Evolutionary conservation across 2,113 vertebrate species (phyloP), one percentile per base, ranked within the genome.

Genomic region (Paradisaea rubra): DNA sequence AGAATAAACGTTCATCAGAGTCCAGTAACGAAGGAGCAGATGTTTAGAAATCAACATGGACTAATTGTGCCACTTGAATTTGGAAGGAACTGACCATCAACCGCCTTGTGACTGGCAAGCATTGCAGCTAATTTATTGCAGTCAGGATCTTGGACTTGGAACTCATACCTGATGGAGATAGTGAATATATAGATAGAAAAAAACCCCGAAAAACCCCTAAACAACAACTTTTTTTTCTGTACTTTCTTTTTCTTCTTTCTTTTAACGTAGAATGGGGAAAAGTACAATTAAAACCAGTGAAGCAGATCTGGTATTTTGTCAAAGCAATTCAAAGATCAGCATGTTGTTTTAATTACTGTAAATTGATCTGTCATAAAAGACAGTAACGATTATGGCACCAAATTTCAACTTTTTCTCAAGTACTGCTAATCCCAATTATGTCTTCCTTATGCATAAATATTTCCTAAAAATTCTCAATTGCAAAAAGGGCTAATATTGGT

Each of bases 201-300:
- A 57, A 10, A 1, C 1, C 13, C 27, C 5, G 12, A n/a, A 41
- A 49, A 39, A 2, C 5, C 3, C 39, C 5, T 27, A 37, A 71
- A 10, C 21, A 59, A 50, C 5, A 21, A 3, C 3, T 50, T 2
- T 44, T 2, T 44, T 18, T 2, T 4, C 11, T 1, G 6, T 4
- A 4, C 1, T 4, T 3, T 13, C 2, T 33, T 18, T 5, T 13
- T 6, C 9, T 20, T 8, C 8, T 23, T 49, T 30, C 2, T 31
- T 14, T 23, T 28, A 30, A 19, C 44, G 9, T 16, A 49, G 6
- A 59, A n/a, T 11, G 4, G 11, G 7, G 12, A 30, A 81, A 81
- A 81, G 15, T 15, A 19, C 6, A 28, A 50, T 23, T n/a, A 17
- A 59, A 59, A 59, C 9, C 9, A 42, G 3, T 25, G n/a, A 87